Base-by-base conservation (phyloP, 2,113 vertebrate species). In the Nerophis ophidion region DNA sequence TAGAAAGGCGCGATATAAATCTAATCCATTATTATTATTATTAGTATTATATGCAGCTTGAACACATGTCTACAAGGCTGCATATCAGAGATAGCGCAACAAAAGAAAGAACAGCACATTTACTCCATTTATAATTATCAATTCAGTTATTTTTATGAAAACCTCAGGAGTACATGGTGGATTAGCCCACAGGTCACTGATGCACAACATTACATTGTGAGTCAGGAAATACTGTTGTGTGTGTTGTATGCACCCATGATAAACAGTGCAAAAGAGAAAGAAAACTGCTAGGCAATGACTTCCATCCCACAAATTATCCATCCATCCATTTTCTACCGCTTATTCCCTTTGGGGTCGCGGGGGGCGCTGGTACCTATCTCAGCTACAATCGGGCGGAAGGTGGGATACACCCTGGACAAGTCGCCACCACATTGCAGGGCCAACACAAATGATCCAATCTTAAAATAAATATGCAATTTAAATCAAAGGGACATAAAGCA, bases 71-170 rank as follows among this genome's bases (percentile, higher is more conserved):
- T 60, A 80, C 59, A 66, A 73, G 59, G 79, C 83, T 84, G 81
- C 75, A 63, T 84, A 80, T 84, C 75, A 75, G 77, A 84, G 86
- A 90, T 86, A 90, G 76, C 65, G 33, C 72, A 64, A 86, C 85
- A 87, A 88, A 88, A 82, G 77, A 48, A 63, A 47, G 61, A 71
- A 62, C 63, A 48, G 66, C 52, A 77, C 74, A 88, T 85, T 82
- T 70, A 67, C 84, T 84, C 84, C 86, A 85, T 26, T 85, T 86
- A 81, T 77, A 85, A 87, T 86, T 80, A 88, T 86, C 68, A 76
- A 79, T 68, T 76, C 72, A 19, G 64, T 84, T 82, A 86, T 80
- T 83, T 79, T 85, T 72, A 85, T 78, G 77, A 82, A 77, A 72
- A 70, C 71, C 60, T 77, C 70, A 64, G 48, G 56, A 67, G 68